Conservation (phyloP, 2,888 invertebrate genomes). For the Nephrotoma flavescens region DNA sequence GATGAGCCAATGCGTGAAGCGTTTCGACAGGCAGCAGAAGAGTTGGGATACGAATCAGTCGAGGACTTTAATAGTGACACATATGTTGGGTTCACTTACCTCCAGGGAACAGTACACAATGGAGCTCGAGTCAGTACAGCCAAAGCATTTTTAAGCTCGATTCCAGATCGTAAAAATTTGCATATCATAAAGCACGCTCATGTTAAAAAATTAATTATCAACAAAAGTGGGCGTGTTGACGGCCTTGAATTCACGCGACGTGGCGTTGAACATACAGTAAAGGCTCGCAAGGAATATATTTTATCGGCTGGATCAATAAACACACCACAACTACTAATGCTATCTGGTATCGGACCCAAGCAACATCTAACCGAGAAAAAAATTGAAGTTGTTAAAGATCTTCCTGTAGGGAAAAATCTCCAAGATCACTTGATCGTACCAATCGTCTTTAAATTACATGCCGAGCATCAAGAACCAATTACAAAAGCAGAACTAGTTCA, state of each 20-base stretch:
- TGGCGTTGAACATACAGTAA: conserved; percentile 9
- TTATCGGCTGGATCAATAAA: conserved; percentile 26
- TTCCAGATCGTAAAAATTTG: conserved; percentile 16
- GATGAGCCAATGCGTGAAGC: conserved; percentile 36
- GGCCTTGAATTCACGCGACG: conserved; percentile 11
- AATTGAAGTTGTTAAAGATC: conserved; percentile 17
- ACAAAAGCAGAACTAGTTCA: conserved; percentile 16
- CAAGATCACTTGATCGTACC: conserved; percentile 60
- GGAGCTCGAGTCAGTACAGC: conserved; percentile 57
- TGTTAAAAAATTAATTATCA: conserved; percentile 11
- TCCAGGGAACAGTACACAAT: conserved; percentile 50
- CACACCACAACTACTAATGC: conserved; percentile 25
- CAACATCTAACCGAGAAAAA: conserved; percentile 17
- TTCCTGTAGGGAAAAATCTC: conserved; percentile 52
- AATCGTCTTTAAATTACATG: conserved; percentile 28
- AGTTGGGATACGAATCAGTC: conserved; percentile 44
- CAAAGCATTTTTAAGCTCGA: conserved; percentile 49
- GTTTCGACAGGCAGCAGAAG: conserved; percentile 45
- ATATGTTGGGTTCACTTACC: conserved; percentile 50
- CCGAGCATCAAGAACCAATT: conserved; percentile 12
- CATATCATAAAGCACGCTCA: conserved; percentile 17
- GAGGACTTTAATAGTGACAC: conserved; percentile 47
- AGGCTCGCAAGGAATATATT: conserved; percentile 20
- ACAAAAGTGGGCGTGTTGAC: conserved; percentile 1
- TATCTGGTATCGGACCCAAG: conserved; percentile 25